A percentile compares a stretch with the other conserved stretches of the same genome.
These are phyloP conservation scores for Picathartes gymnocephalus DNA, from an alignment of 2,113 vertebrate species.

Conservation along the genomic window DNA sequence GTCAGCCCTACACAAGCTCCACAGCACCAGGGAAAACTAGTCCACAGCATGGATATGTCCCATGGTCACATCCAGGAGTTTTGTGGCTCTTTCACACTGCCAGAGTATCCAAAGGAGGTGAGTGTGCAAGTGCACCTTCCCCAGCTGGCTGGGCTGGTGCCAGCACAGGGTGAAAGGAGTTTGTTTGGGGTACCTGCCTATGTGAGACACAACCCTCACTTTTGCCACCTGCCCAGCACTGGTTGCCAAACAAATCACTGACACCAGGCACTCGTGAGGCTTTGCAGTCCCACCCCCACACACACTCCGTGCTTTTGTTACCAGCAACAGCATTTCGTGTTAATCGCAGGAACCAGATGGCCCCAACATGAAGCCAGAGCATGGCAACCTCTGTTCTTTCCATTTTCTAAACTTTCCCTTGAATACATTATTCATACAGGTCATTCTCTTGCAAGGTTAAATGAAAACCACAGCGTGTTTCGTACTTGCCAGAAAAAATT, in stretches of 20 bases:
- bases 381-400: background rate
- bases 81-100: background rate
- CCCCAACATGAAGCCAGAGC: background rate
- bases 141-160: background rate
- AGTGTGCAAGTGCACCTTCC: background rate
- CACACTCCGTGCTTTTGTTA: background rate
- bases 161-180: fast-evolving
- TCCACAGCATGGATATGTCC: fast-evolving
- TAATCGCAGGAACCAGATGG: background rate
- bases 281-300: background rate
- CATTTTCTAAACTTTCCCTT: conserved; percentile 1
- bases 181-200: background rate
- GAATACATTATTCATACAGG: conserved; percentile 19
- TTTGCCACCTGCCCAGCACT: background rate
- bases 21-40: background rate
- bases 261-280: background rate
- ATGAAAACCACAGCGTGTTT: background rate
- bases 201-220: fast-evolving
- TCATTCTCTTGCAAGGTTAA: conserved; percentile 35
- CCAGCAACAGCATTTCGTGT: background rate
- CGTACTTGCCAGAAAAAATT: conserved; percentile 9
- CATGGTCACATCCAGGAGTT: fast-evolving
- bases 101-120: background rate
- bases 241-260: background rate
- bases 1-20: background rate